A percentile compares a stretch with the other conserved stretches of the same genome.
Conservation (phyloP, 2,888 invertebrate genomes). For the Pristionchus maxplancki region DNA sequence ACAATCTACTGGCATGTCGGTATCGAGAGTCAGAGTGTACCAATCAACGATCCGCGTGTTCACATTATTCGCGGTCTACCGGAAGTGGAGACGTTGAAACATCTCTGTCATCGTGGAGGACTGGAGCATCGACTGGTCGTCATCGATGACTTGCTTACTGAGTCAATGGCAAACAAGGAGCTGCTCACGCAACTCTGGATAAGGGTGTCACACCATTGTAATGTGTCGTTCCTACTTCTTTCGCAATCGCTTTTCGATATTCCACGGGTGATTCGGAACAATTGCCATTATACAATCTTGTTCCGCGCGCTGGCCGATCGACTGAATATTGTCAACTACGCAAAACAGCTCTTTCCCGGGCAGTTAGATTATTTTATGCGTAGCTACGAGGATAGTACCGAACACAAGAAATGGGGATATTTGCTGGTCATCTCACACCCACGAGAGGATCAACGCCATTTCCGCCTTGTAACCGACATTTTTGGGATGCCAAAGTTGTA, state of each 20-base stretch:
- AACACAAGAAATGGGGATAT: background rate
- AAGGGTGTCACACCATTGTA: background rate
- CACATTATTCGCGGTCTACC: background rate
- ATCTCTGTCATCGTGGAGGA: background rate
- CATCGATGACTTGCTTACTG: background rate
- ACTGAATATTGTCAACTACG: background rate
- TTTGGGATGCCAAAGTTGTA: background rate
- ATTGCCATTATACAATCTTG: background rate
- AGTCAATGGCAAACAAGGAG: background rate
- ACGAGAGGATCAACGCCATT: background rate
- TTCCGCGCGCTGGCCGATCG: background rate
- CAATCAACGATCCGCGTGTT: background rate
- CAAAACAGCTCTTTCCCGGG: background rate
- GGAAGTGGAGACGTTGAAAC: background rate
- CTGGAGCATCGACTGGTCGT: background rate
- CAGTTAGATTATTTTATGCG: background rate
- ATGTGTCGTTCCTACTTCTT: background rate
- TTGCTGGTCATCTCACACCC: background rate
- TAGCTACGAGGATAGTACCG: background rate
- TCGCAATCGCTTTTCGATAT: constrained; percentile 8
- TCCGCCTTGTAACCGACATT: background rate
- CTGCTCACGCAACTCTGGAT: constrained; percentile 10
- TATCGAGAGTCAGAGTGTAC: background rate
- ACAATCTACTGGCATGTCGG: background rate
- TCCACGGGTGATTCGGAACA: background rate